A percentile compares a stretch with the other conserved stretches of the same genome.
phyloP scores from a whole-genome alignment of 2,888 invertebrate species.

The Abrostola tripartita region DNA sequence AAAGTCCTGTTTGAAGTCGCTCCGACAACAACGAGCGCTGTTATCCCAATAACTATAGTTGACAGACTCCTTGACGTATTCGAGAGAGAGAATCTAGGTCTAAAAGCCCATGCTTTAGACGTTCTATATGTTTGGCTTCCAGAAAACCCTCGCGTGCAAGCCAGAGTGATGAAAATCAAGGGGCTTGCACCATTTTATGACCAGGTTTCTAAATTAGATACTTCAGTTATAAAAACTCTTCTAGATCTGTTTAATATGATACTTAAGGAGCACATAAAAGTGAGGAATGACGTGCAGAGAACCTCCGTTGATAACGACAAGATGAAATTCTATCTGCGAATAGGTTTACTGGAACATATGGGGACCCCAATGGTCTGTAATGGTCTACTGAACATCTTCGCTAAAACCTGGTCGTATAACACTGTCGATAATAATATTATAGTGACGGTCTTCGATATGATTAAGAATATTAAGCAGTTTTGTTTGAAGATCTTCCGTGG shows the following conservation, averaged over 20 bases:
- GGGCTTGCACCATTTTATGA: constrained; percentile 77
- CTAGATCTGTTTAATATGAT: constrained; percentile 77
- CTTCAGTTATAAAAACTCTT: constrained; percentile 61
- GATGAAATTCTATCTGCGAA: constrained; percentile 68
- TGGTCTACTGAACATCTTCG: constrained; percentile 73
- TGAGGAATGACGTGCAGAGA: constrained; percentile 55
- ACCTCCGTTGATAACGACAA: constrained; percentile 61
- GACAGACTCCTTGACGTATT: constrained; percentile 75
- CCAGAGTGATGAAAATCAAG: constrained; percentile 75
- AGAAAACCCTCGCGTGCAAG: constrained; percentile 73
- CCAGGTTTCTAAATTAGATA: constrained; percentile 71
- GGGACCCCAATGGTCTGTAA: constrained; percentile 69
- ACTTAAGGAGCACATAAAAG: constrained; percentile 72
- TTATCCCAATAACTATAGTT: constrained; percentile 67
- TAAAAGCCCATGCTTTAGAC: constrained; percentile 73
- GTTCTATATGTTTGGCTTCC: constrained; percentile 75
- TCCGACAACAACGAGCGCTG: constrained; percentile 62
- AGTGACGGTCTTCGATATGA: constrained; percentile 64
- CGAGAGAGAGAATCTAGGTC: constrained; percentile 66
- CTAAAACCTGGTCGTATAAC: constrained; percentile 59
- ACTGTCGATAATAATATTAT: constrained; percentile 59
- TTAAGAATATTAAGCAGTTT: constrained; percentile 70
- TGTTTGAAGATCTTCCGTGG: constrained; percentile 67
- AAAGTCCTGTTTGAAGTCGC: constrained; percentile 69
- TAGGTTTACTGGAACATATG: constrained; percentile 76